These are phyloP conservation scores for Carollia perspicillata DNA, from an alignment of 2,113 vertebrate species.

Conservation along the genomic window DNA sequence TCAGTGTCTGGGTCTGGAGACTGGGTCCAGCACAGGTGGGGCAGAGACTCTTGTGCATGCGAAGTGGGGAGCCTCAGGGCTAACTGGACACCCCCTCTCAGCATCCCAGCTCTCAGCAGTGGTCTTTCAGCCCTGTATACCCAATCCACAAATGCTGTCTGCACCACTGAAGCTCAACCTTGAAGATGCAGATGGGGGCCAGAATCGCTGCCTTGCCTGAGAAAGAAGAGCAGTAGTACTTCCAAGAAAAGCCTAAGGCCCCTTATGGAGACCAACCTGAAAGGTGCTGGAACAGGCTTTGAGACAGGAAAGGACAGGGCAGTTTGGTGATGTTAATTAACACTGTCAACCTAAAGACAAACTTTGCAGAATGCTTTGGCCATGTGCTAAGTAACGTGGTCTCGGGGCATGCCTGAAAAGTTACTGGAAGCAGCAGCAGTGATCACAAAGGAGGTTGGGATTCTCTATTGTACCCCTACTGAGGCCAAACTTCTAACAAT, in stretches of 20 bases:
- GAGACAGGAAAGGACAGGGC: not conserved
- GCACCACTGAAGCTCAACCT: not conserved
- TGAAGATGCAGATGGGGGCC: not conserved
- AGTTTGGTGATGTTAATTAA: not conserved
- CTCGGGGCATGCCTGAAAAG: not conserved
- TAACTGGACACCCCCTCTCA: not conserved
- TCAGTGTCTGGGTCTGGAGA: not conserved
- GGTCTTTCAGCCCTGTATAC: not conserved
- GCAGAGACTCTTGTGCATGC: not conserved
- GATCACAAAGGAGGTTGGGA: not conserved
- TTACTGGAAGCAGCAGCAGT: not conserved
- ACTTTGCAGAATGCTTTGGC: not conserved
- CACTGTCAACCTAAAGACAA: not conserved
- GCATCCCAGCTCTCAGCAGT: not conserved
- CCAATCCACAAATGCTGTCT: not conserved
- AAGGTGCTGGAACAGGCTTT: not conserved
- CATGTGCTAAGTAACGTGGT: not conserved
- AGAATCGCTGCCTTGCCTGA: not conserved
- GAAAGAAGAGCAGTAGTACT: not conserved
- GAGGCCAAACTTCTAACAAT: not conserved
- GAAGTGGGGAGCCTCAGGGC: not conserved
- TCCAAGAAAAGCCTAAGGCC: not conserved
- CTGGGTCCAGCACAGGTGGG: not conserved
- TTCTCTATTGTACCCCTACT: not conserved
- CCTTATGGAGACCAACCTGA: not conserved